Percentiles rank a stretch among this genome's conserved stretches.
Conservation (phyloP, 2,797 vertebrate genomes). For the Notolepis coatsorum region DNA sequence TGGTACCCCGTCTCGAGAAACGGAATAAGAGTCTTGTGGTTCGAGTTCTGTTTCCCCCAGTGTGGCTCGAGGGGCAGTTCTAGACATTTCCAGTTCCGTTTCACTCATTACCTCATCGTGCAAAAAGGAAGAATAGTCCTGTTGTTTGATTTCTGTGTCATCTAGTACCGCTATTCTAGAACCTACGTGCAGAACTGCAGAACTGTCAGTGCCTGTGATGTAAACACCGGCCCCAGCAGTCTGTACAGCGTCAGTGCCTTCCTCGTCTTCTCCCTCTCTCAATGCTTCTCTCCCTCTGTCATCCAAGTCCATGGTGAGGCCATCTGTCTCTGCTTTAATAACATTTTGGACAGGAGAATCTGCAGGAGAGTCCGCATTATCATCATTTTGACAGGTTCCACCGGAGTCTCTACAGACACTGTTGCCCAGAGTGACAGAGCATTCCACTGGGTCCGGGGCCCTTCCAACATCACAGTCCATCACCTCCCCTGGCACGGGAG, state of each 20-base stretch:
- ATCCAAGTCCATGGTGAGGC: conserved; percentile 5
- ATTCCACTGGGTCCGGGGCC: neutral
- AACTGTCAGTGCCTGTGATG: conserved; percentile 21
- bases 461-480: neutral
- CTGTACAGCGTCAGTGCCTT: conserved; percentile 12
- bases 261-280: neutral
- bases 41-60: neutral
- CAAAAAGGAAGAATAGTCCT: neutral
- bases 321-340: conserved; percentile 24
- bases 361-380: neutral
- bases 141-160: conserved; percentile 28
- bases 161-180: conserved; percentile 12
- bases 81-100: conserved; percentile 1
- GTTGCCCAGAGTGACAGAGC: neutral
- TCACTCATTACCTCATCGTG: conserved; percentile 5
- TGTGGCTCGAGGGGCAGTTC: neutral
- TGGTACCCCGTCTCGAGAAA: neutral
- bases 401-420: neutral
- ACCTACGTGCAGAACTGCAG: neutral
- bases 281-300: neutral
- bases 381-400: neutral
- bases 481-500: neutral
- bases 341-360: conserved; percentile 10
- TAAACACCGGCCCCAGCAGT: conserved; percentile 15
- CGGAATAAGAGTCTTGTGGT: neutral